A percentile compares a stretch with the other conserved stretches of the same genome.
Conservation (phyloP, 2,113 vertebrate species). For the Dipodomys merriami region DNA sequence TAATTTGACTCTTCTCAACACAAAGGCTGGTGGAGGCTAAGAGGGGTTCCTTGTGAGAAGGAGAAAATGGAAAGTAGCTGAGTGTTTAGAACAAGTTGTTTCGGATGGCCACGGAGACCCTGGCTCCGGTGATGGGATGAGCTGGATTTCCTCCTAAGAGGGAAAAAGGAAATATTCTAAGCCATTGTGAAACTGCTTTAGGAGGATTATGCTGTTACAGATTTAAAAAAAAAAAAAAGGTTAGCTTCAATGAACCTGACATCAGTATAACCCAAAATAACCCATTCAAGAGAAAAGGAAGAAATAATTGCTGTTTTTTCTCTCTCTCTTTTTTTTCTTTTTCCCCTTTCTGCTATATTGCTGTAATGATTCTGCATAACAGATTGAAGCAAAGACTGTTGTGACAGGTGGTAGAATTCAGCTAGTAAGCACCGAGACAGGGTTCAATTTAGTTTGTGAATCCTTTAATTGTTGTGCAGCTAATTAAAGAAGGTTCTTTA, state of each 20-base stretch:
- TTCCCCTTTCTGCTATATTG: slow-evolving; percentile 91
- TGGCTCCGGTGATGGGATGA: slow-evolving; percentile 66
- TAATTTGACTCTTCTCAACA: slow-evolving; percentile 73
- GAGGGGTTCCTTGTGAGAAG: slow-evolving; percentile 67
- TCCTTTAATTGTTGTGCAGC: slow-evolving; percentile 99
- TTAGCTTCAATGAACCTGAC: slow-evolving; percentile 93
- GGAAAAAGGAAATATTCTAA: slow-evolving; percentile 81
- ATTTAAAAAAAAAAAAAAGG: slow-evolving; percentile 88
- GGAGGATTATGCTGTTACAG: slow-evolving; percentile 88
- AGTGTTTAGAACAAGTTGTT: slow-evolving; percentile 76
- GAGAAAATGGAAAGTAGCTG: slow-evolving; percentile 69
- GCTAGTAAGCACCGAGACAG: slow-evolving; percentile 98
- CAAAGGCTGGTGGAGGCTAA: slow-evolving; percentile 45
- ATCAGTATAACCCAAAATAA: slow-evolving; percentile 98
- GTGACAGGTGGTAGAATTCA: slow-evolving; percentile 99
- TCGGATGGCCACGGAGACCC: slow-evolving; percentile 82
- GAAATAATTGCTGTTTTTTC: slow-evolving; percentile 99
- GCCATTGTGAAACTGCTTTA: slow-evolving; percentile 83
- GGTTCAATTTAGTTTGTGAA: slow-evolving; percentile 99
- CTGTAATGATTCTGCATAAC: slow-evolving; percentile 99
- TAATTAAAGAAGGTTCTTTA: slow-evolving; percentile 99
- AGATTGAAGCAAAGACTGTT: slow-evolving; percentile 98
- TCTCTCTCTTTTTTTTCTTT: slow-evolving; percentile 93
- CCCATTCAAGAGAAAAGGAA: slow-evolving; percentile 98
- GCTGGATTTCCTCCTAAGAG: slow-evolving; percentile 79